Conservation (phyloP, 1,140 invertebrate genomes). For the Drosophila santomea region DNA sequence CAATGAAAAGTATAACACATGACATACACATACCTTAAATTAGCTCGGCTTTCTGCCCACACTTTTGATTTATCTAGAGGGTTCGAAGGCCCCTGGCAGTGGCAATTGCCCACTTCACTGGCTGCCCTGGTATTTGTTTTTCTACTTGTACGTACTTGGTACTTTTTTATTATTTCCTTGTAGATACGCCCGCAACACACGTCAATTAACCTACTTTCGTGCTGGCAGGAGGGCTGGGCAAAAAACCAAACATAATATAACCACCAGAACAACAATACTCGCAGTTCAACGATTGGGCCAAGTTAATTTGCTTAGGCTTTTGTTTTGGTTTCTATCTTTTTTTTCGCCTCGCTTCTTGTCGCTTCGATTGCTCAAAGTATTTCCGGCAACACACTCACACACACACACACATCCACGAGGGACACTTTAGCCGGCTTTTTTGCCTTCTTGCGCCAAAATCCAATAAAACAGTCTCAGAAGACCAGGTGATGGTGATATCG, state of each 20-base stretch:
- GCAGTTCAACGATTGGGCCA: conserved; percentile 58
- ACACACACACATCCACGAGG: conserved; percentile 19
- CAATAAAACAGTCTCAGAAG: conserved; percentile 55
- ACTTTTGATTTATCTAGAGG: conserved; percentile 2
- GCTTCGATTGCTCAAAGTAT: conserved; percentile 48
- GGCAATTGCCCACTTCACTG: conserved; percentile 20
- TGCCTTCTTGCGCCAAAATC: conserved; percentile 66
- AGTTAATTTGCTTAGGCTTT: conserved; percentile 74
- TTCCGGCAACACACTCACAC: conserved; percentile 40
- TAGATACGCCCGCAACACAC: conserved; percentile 56
- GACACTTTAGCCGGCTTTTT: conserved; percentile 76
- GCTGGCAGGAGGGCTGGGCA: conserved; percentile 34
- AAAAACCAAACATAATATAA: conserved; percentile 45
- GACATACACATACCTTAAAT: conserved; percentile 38
- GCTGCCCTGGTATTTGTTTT: conserved; percentile 31
- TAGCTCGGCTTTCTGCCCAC: conserved; percentile 16
- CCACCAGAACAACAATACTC: conserved; percentile 37
- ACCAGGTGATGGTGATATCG: conserved; percentile 16
- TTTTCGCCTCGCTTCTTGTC: conserved; percentile 5
- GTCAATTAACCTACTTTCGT: conserved; percentile 71
- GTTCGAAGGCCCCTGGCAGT: conserved; percentile 16
- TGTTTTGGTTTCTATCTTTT: conserved; percentile 18
- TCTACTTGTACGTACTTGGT: conserved; percentile 35
- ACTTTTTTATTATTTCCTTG: conserved; percentile 36
- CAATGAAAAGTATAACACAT: neutral